Base-by-base conservation (phyloP, 2,888 invertebrate species). In the Cephus sareptanus region DNA sequence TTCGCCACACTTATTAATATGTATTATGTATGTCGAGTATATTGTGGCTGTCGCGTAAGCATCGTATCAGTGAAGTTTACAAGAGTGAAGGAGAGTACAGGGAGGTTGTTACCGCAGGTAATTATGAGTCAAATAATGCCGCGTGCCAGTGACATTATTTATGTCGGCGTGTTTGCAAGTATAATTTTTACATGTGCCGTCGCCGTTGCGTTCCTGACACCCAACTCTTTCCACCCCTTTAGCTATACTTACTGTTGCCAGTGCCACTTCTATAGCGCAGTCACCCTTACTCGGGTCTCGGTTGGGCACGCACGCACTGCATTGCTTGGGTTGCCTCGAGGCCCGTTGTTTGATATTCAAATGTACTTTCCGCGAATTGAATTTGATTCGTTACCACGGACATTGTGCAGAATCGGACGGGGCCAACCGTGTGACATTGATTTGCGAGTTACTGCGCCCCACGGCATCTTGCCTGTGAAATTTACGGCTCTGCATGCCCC, bases 1-100 rank as follows among this genome's bases (percentile, higher is more conserved):
- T 88, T 87, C 86, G 83, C 86, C 87, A 82, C 84, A 86, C 89
- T 89, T 89, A 89, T 89, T 89, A 89, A 89, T 89, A 89, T 89
- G 88, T 88, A 89, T 89, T 87, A 82, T 82, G 83, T 81, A 82
- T 81, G 86, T 85, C 85, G 81, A 74, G 76, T 81, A 79, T 74
- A 69, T 75, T 15, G 40, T 6, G 15, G 40, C 40, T 40, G 15
- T 4, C 15, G 15, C 40, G 40, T 15, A 40, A 4, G 15, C 40
- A 40, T 40, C 15, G 40, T 40, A 40, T 40, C 13, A 15, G 15
- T 4, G 1, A 40, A 40, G 40, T 40, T 40, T 40, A 15, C 13
- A 40, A 40, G 40, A 40, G 40, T 1, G 15, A 13, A 40, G 40
- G 40, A 40, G 40, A 15, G 15, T 40, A 40, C 40, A 40, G 40